phyloP scores from a whole-genome alignment of 2,113 vertebrate genomes.

The Cynopterus brachyotis region DNA sequence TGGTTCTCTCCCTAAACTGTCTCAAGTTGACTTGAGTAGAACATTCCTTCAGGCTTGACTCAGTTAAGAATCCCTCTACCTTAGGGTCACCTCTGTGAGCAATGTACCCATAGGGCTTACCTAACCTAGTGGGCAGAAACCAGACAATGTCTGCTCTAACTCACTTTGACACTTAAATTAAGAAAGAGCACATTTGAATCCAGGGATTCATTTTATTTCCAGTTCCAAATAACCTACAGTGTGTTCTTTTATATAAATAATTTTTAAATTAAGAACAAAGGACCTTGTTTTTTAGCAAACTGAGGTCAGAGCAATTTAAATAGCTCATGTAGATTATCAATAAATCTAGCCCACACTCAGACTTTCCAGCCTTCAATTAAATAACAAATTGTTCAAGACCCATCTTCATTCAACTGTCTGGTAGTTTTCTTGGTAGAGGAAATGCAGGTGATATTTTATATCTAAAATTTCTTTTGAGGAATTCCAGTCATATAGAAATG shows the following conservation, averaged over 20 bases:
- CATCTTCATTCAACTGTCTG: constrained; percentile 30
- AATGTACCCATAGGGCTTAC: neutral
- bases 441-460: constrained; percentile 51
- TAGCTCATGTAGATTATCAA: neutral
- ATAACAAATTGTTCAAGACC: constrained; percentile 1
- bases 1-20: neutral
- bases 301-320: neutral
- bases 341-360: neutral
- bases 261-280: constrained; percentile 42
- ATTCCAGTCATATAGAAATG: constrained; percentile 42
- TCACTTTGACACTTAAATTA: neutral
- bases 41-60: neutral
- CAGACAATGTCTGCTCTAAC: neutral
- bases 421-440: constrained; percentile 31
- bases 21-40: neutral
- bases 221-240: neutral
- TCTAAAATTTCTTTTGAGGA: constrained; percentile 46
- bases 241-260: neutral
- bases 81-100: neutral
- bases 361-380: neutral
- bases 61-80: neutral
- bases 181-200: neutral
- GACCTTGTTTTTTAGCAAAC: neutral
- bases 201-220: neutral
- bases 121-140: neutral